phyloP scores from a whole-genome alignment of 2,797 vertebrate species.

The Cirrhinus mrigala region DNA sequence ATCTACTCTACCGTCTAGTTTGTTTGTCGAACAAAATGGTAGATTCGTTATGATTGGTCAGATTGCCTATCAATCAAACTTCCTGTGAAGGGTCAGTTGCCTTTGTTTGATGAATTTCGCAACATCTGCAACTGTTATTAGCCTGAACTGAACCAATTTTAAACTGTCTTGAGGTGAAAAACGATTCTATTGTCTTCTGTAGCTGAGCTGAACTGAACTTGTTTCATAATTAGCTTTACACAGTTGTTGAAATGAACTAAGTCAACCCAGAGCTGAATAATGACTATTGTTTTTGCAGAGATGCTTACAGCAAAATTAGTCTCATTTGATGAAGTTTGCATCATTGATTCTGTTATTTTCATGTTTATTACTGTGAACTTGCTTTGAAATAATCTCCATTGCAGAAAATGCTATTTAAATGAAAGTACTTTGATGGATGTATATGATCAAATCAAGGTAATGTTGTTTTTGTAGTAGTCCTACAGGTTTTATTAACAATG shows the following conservation, averaged over 20 bases:
- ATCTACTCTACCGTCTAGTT: too few species aligned
- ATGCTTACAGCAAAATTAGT: neutral
- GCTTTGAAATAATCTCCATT: too few species aligned
- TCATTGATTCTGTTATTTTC: neutral
- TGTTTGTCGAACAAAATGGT: too few species aligned
- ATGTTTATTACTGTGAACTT: too few species aligned
- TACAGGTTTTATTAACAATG: conserved; percentile 1
- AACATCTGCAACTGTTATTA: neutral
- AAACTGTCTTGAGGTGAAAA: neutral
- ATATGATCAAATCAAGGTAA: neutral
- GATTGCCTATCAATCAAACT: too few species aligned
- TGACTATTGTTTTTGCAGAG: neutral
- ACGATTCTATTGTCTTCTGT: neutral
- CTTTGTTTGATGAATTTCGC: neutral
- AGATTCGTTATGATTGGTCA: too few species aligned
- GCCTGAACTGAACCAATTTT: neutral
- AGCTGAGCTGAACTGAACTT: neutral
- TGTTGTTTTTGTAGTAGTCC: neutral
- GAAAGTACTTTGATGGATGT: neutral
- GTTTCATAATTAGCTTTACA: neutral
- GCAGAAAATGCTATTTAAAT: too few species aligned
- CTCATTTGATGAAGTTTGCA: neutral
- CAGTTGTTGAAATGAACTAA: neutral
- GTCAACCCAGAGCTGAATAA: neutral
- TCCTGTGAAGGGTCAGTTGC: neutral